phyloP scores from a whole-genome alignment of 2,888 invertebrate genomes.

The Rhaphigaster nebulosa region DNA sequence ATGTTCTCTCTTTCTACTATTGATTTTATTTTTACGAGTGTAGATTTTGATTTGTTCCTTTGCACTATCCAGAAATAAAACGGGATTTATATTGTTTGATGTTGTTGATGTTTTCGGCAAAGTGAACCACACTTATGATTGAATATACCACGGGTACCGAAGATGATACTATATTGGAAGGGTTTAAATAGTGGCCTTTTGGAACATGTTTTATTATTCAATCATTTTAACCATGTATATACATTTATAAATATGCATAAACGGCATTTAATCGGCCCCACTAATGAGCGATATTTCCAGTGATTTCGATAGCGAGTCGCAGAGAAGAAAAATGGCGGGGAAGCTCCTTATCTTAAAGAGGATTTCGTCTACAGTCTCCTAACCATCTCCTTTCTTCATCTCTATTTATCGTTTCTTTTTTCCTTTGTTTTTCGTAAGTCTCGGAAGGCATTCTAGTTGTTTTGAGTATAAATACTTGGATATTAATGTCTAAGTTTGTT shows the following conservation, averaged over 20 bases:
- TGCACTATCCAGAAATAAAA: not conserved
- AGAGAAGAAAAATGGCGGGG: not conserved
- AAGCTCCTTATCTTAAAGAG: slow-evolving; percentile 2
- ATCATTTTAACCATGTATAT: too few relatives aligned
- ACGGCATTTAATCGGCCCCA: not conserved
- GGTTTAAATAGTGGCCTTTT: too few relatives aligned
- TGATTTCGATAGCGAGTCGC: not conserved
- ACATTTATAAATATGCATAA: too few relatives aligned
- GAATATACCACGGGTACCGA: too few relatives aligned
- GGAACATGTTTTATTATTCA: too few relatives aligned
- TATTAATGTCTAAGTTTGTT: too few relatives aligned
- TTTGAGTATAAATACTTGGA: too few relatives aligned
- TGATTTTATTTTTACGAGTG: not conserved
- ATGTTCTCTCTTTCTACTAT: not conserved
- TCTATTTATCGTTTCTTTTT: not conserved
- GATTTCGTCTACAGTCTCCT: not conserved
- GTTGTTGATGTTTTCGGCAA: too few relatives aligned
- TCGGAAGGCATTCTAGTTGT: too few relatives aligned
- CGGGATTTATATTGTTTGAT: too few relatives aligned
- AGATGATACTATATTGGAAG: too few relatives aligned
- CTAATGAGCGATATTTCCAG: not conserved
- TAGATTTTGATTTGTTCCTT: not conserved
- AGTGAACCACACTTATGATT: too few relatives aligned
- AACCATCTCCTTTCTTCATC: not conserved
- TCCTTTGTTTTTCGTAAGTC: not conserved